phyloP scores from a whole-genome alignment of 2,888 invertebrate species.

The Coelopa pilipes region DNA sequence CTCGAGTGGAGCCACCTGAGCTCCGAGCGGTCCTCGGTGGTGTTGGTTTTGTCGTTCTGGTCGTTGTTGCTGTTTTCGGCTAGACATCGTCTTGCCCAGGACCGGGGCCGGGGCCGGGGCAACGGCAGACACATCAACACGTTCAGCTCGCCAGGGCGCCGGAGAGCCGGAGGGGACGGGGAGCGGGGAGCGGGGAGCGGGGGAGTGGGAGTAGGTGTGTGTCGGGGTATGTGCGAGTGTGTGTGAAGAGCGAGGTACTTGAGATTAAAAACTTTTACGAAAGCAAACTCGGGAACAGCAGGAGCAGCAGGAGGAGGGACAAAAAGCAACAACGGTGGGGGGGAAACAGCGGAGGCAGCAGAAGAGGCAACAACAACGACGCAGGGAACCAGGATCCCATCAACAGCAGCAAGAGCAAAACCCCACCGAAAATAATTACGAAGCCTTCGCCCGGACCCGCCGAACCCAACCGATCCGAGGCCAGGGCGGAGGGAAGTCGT shows the following conservation, averaged over 20 bases:
- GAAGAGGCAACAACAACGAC: background rate
- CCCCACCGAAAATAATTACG: background rate
- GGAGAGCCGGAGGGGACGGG: no score
- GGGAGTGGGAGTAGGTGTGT: background rate
- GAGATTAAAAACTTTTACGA: conserved; percentile 26
- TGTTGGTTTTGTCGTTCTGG: background rate
- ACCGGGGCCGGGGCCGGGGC: background rate
- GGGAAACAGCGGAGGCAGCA: background rate
- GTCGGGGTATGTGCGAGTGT: background rate
- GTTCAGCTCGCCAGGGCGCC: background rate
- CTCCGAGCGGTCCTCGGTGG: background rate
- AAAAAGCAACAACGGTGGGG: background rate
- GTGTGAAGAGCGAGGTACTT: conserved; percentile 6
- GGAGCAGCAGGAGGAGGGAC: background rate
- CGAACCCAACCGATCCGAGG: no score
- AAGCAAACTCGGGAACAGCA: background rate
- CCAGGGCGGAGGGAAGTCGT: no score
- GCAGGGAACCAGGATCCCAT: no score
- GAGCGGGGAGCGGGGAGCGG: no score
- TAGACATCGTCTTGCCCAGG: conserved; percentile 9
- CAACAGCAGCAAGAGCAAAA: background rate
- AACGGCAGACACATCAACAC: background rate
- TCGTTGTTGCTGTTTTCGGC: conserved; percentile 10
- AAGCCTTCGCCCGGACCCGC: background rate
- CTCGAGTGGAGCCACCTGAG: conserved; percentile 26